Evolutionary conservation across 2,888 invertebrate genomes (phyloP), one percentile per base, ranked within the genome.

Genomic region (Dexiosoma caninum): DNA sequence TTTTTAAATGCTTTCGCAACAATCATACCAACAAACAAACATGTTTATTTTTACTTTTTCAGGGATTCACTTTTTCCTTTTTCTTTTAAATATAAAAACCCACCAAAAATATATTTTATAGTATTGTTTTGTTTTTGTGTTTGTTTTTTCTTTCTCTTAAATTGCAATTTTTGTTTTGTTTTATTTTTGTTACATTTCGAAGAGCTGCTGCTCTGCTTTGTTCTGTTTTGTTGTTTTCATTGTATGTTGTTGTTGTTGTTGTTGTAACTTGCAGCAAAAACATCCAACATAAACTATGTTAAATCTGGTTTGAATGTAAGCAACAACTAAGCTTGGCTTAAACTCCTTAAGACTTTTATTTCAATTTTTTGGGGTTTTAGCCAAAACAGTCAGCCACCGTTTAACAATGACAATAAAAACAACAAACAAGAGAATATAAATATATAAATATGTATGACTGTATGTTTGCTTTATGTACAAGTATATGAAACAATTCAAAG

Each of bases 401-500:
- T 81, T 81, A 77, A 81, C 77, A 81, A 81, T 77, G 81, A 77
- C 81, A 81, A 81, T 46, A 78, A 76, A 51, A 76, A 46, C 42
- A 74, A 64, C 40, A 57, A 59, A 42, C 40, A 27, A 19, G 19
- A 4, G 6, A 46, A 30, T 32, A 64, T 40, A 30, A 55, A 23
- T 44, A 55, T n/a, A 7, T 6, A 53, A 8, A 30, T 69, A 10
- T 32, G n/a, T 32, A 4, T 2, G 35, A 1, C 10, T n/a, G n/a
- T 66, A 8, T 14, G n/a, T 32, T 59, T 27, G 46, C 2, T 12
- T 5, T 60, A 10, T 55, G 53, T 69, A 32, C 2, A 30, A 40
- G 49, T 37, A 59, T 67, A 67, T 67, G 42, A 75, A 75, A 67
- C 59, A 75, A 75, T 75, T 75, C 59, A 67, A 75, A 67, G 40